Percentiles rank a stretch among this genome's conserved stretches.
Conservation (phyloP, 2,113 vertebrate genomes). For the Rhinichthys klamathensis region DNA sequence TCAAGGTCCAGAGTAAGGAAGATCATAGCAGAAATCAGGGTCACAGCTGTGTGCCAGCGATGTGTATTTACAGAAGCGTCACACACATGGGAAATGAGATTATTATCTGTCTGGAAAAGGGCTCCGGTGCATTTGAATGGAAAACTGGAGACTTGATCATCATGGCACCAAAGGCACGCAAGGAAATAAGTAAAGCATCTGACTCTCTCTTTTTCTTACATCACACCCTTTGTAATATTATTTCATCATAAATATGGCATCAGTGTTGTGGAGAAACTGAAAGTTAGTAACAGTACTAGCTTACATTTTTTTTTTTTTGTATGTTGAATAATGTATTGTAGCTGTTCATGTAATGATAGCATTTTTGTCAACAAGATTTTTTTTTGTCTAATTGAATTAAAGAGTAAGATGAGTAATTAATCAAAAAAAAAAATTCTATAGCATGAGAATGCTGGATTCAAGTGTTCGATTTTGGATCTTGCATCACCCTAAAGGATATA, state of each 20-base stretch:
- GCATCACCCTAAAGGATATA: background rate
- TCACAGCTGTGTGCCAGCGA: slow-evolving; percentile 24
- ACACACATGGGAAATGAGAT: slow-evolving; percentile 39
- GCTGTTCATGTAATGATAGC: background rate
- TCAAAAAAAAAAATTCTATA: too few species aligned
- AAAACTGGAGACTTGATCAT: slow-evolving; percentile 10
- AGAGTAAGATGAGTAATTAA: background rate
- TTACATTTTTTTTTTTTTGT: background rate
- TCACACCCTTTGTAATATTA: background rate
- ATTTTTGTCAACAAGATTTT: background rate
- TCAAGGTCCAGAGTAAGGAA: background rate
- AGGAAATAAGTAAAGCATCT: background rate
- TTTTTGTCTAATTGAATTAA: background rate
- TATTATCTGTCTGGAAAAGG: slow-evolving; percentile 32
- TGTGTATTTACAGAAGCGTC: slow-evolving; percentile 20
- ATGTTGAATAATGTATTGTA: background rate
- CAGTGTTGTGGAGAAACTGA: background rate
- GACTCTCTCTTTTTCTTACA: slow-evolving; percentile 1
- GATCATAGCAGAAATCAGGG: background rate
- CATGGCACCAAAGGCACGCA: background rate
- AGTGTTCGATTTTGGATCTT: background rate
- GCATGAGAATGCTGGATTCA: background rate
- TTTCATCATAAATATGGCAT: background rate
- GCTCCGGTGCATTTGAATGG: slow-evolving; percentile 3
- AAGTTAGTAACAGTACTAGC: background rate